Percentiles rank a stretch among this genome's conserved stretches.
Conservation (phyloP, 64 coral and sea anemone species). For the Stichodactyla mertensii region DNA sequence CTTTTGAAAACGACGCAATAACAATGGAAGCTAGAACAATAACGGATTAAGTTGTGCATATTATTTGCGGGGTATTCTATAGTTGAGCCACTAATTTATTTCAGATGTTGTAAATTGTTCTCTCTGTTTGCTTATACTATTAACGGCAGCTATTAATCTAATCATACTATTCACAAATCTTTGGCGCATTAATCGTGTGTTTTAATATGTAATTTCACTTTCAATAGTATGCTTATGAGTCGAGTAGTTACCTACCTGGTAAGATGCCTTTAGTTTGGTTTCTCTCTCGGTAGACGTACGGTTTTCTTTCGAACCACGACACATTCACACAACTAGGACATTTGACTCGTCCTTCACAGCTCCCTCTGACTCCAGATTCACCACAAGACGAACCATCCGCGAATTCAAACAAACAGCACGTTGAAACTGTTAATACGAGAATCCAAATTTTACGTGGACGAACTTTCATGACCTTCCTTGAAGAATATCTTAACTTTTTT, state of each 20-base stretch:
- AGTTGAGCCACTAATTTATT: no score
- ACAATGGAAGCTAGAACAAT: no score
- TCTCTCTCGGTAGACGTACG: not conserved
- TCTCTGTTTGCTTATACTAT: not conserved
- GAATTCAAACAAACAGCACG: not conserved
- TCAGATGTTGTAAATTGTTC: not conserved
- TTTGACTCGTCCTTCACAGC: not conserved
- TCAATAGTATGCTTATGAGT: not conserved
- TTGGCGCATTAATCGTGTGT: no score
- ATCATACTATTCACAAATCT: no score
- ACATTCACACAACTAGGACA: not conserved
- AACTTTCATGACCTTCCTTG: not conserved
- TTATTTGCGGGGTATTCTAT: no score
- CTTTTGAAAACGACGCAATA: no score
- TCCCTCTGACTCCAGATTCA: not conserved
- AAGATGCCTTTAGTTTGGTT: constrained; percentile 14
- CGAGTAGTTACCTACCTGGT: constrained; percentile 7
- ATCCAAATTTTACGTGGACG: not conserved
- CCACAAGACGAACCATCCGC: not conserved
- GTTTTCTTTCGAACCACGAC: constrained; percentile 7
- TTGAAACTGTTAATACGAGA: not conserved
- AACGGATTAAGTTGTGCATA: no score
- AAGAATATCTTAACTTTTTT: not conserved
- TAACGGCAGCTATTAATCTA: not conserved
- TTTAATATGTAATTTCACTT: no score